Evolutionary conservation across 1,140 invertebrate genomes (phyloP).

Genomic region (Drosophila kikkawai): DNA sequence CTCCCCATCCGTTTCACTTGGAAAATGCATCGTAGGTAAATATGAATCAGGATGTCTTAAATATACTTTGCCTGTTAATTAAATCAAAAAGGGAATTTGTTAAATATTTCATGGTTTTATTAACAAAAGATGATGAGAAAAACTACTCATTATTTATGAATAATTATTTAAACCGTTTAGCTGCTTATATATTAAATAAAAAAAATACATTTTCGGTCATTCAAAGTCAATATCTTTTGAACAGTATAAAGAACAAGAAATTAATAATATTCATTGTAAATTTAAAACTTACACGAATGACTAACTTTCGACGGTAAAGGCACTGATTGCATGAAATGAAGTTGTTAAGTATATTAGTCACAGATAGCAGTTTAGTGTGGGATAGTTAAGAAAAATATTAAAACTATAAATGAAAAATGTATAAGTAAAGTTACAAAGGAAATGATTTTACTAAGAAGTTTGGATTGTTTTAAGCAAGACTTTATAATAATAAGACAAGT

Average conservation of each 20-base stretch:
- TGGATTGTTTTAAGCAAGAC: neutral
- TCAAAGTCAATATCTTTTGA: neutral
- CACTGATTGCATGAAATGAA: slow-evolving; percentile 83
- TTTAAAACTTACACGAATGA: slow-evolving; percentile 69
- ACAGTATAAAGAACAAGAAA: neutral
- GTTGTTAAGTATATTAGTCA: slow-evolving; percentile 34
- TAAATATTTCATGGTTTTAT: neutral
- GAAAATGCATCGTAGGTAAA: slow-evolving; percentile 91
- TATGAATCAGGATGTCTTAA: slow-evolving; percentile 94
- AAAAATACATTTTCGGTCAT: neutral
- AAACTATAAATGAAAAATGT: neutral
- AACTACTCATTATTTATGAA: neutral
- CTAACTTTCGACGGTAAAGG: slow-evolving; percentile 86
- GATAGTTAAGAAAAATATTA: neutral
- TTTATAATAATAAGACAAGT: neutral
- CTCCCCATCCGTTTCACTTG: slow-evolving; percentile 89
- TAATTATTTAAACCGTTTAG: neutral
- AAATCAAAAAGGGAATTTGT: neutral
- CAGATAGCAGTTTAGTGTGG: slow-evolving; percentile 1
- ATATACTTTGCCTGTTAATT: slow-evolving; percentile 88
- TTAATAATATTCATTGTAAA: slow-evolving; percentile 8
- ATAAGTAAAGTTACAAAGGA: neutral
- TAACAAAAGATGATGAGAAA: neutral
- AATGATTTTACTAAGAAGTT: neutral
- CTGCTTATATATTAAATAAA: slow-evolving; percentile 16